Evolutionary conservation across 2,797 vertebrate species (phyloP).

Genomic region (Myripristis jacobus): DNA sequence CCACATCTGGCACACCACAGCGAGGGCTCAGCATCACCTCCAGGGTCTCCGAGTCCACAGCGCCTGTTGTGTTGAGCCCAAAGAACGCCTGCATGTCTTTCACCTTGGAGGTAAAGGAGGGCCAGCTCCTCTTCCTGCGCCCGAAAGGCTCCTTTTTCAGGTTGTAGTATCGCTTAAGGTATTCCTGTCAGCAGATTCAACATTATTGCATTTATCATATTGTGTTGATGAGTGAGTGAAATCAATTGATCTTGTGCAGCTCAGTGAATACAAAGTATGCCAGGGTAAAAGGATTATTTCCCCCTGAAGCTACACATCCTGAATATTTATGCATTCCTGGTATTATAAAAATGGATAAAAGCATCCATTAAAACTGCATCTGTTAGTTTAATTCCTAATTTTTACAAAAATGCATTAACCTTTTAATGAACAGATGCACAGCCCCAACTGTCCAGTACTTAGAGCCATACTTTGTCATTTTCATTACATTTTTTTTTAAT

Average conservation of each 20-base stretch:
- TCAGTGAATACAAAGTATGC: background rate
- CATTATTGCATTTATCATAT: slow-evolving; percentile 12
- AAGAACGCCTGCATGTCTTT: slow-evolving; percentile 87
- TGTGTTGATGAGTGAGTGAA: background rate
- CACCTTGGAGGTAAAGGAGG: slow-evolving; percentile 78
- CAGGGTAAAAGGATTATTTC: background rate
- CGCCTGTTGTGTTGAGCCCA: slow-evolving; percentile 81
- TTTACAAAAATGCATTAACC: background rate
- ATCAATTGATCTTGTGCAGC: background rate
- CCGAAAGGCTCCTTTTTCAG: slow-evolving; percentile 66
- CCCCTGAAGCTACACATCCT: background rate
- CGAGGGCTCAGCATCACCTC: slow-evolving; percentile 80
- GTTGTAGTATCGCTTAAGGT: slow-evolving; percentile 81
- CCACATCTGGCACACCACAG: slow-evolving; percentile 84
- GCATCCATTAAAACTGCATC: slow-evolving; percentile 1
- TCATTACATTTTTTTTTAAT: background rate
- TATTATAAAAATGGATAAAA: background rate
- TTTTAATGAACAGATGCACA: background rate
- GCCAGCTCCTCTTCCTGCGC: slow-evolving; percentile 74
- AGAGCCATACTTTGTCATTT: background rate
- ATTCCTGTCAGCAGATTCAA: slow-evolving; percentile 72
- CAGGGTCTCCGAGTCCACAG: slow-evolving; percentile 76
- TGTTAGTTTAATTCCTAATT: background rate
- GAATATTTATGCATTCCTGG: background rate
- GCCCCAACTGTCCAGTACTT: background rate